phyloP scores from a whole-genome alignment of 1,140 invertebrate species.

The Adelges cooleyi region DNA sequence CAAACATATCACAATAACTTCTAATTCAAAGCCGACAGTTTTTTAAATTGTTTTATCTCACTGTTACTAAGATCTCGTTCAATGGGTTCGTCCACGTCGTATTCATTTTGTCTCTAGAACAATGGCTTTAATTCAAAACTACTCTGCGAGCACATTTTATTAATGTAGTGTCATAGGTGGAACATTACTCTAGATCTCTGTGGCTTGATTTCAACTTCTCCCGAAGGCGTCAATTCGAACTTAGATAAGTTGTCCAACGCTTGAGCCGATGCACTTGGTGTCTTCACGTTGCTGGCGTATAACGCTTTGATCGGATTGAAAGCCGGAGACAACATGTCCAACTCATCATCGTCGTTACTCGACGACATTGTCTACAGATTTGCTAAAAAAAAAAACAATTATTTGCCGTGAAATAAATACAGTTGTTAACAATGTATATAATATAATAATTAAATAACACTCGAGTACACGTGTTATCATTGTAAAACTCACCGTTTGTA shows the following conservation, averaged over 20 bases:
- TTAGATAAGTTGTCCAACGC: conserved; percentile 50
- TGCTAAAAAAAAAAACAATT: background rate
- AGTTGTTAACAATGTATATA: too few relatives aligned
- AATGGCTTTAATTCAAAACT: background rate
- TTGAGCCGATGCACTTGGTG: conserved; percentile 45
- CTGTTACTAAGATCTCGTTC: conserved; percentile 1
- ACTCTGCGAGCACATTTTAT: too few relatives aligned
- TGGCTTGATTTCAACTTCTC: background rate
- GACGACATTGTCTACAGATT: conserved; percentile 31
- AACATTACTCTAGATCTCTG: background rate
- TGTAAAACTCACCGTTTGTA: too few relatives aligned
- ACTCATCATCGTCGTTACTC: conserved; percentile 42
- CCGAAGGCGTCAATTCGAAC: conserved; percentile 39
- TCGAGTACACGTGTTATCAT: too few relatives aligned
- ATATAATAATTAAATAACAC: too few relatives aligned
- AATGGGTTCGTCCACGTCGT: background rate
- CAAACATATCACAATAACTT: background rate
- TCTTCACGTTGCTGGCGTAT: conserved; percentile 43
- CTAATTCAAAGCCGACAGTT: background rate
- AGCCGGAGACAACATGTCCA: conserved; percentile 49
- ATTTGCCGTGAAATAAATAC: background rate
- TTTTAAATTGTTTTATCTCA: background rate
- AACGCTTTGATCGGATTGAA: conserved; percentile 57
- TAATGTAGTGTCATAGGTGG: too few relatives aligned
- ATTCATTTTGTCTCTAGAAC: background rate